Conservation (phyloP, 1,140 invertebrate species). For the Magallana gigas region DNA sequence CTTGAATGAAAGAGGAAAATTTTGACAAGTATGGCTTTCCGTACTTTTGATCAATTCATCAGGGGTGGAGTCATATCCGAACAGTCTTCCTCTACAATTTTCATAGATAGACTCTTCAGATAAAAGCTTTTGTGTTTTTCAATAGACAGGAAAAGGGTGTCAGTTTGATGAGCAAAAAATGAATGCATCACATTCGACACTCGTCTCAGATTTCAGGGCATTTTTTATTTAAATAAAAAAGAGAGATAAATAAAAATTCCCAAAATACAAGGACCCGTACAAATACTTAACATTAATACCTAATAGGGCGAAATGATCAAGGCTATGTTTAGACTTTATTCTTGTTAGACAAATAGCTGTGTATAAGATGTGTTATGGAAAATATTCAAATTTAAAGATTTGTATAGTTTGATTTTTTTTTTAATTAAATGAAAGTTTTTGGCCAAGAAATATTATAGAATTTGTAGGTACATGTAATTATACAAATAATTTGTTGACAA, state of each 20-base stretch:
- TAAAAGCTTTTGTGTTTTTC: slow-evolving; percentile 26
- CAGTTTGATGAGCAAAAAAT: slow-evolving; percentile 30
- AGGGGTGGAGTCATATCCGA: not conserved
- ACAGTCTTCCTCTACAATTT: not conserved
- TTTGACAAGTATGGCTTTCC: not conserved
- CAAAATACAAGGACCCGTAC: too few species aligned
- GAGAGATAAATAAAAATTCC: not conserved
- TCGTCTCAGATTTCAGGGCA: slow-evolving; percentile 7
- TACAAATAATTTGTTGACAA: too few species aligned
- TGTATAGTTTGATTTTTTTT: too few species aligned
- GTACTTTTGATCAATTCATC: not conserved
- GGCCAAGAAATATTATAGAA: too few species aligned
- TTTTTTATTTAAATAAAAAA: not conserved
- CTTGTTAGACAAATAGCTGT: too few species aligned
- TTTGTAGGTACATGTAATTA: too few species aligned
- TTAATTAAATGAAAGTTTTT: too few species aligned
- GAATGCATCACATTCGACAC: not conserved
- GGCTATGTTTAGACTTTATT: too few species aligned
- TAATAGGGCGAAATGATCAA: too few species aligned
- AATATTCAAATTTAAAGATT: too few species aligned
- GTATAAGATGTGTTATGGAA: too few species aligned
- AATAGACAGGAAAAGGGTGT: slow-evolving; percentile 23
- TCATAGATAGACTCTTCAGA: slow-evolving; percentile 12
- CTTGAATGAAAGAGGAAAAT: not conserved
- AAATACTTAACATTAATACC: too few species aligned